These are phyloP conservation scores for Kryptolebias ocellatus DNA, from an alignment of 2,797 vertebrate genomes.

Conservation along the genomic window DNA sequence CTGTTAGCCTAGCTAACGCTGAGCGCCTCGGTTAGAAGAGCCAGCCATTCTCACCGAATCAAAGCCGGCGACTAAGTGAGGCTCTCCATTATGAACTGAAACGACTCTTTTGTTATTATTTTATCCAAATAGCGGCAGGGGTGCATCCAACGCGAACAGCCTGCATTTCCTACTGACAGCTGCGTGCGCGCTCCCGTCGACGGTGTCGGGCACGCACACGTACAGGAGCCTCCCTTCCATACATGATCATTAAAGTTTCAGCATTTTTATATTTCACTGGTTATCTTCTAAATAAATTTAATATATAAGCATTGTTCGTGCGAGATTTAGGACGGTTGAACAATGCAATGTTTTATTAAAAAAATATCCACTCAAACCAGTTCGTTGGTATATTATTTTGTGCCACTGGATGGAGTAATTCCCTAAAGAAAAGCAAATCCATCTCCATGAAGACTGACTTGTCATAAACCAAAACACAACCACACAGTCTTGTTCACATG, in stretches of 20 bases:
- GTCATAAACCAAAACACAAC: neutral
- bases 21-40: conserved; percentile 10
- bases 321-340: too few relatives aligned
- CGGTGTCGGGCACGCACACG: conserved; percentile 38
- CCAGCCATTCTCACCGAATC: neutral
- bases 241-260: neutral
- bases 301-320: too few relatives aligned
- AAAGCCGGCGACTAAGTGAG: neutral
- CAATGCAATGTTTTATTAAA: neutral
- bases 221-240: conserved; percentile 48
- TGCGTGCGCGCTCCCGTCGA: conserved; percentile 70
- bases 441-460: neutral
- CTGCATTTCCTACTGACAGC: conserved; percentile 84
- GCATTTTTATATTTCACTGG: too few relatives aligned
- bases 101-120: conserved; percentile 26
- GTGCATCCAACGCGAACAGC: conserved; percentile 55
- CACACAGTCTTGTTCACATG: neutral
- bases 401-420: conserved; percentile 46
- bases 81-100: conserved; percentile 21
- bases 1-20: conserved; percentile 53
- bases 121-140: conserved; percentile 30
- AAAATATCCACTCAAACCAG: neutral
- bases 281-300: too few relatives aligned
- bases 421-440: neutral
- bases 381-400: neutral